Evolutionary conservation across 1,140 invertebrate genomes (phyloP).

Genomic region (Saxidomus purpurata): DNA sequence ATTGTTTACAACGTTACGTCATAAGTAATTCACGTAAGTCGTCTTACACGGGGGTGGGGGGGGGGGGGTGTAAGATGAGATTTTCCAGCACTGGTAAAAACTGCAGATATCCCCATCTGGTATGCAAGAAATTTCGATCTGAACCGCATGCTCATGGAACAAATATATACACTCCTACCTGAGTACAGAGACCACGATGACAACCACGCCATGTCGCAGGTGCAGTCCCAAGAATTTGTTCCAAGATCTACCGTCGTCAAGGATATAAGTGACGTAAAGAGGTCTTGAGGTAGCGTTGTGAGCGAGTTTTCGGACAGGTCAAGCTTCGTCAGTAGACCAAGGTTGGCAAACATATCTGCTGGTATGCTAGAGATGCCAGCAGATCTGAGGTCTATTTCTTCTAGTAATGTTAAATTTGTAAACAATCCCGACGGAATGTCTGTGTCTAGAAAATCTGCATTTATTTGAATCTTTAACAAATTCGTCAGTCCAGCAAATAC

Average conservation of each 20-base stretch:
- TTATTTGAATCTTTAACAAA: neutral
- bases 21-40: too few species aligned
- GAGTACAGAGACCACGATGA: slow-evolving; percentile 31
- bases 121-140: too few species aligned
- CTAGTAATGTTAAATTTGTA: neutral
- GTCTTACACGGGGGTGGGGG: too few species aligned
- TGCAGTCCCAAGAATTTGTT: slow-evolving; percentile 28
- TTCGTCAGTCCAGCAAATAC: slow-evolving; percentile 13
- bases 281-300: slow-evolving; percentile 8
- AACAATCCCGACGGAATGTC: slow-evolving; percentile 18
- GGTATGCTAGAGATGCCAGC: neutral
- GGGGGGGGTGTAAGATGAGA: too few species aligned
- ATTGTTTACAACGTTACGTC: too few species aligned
- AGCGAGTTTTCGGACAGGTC: slow-evolving; percentile 27
- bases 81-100: too few species aligned
- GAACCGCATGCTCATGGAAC: too few species aligned
- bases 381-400: slow-evolving; percentile 13
- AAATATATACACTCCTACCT: too few species aligned
- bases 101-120: too few species aligned
- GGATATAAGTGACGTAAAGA: neutral
- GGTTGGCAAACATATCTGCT: neutral
- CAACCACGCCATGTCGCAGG: slow-evolving; percentile 35
- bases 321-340: neutral
- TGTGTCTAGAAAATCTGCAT: slow-evolving; percentile 6
- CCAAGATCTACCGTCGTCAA: slow-evolving; percentile 34